Evolutionary conservation across 1,140 invertebrate species (phyloP).

Genomic region (Drosophila pruinosa): DNA sequence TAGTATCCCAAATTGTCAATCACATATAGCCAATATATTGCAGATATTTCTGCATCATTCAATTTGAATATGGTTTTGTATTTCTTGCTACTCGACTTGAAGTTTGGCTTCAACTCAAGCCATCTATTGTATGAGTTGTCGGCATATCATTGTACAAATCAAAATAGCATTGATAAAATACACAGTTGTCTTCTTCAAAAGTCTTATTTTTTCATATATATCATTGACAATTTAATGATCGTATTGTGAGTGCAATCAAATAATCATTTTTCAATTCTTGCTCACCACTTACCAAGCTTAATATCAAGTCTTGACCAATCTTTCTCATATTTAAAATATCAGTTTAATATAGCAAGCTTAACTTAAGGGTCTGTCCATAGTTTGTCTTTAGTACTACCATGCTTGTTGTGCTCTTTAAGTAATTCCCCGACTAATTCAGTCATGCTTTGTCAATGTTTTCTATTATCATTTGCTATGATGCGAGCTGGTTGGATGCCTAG

Average conservation of each 20-base stretch:
- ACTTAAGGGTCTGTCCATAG: not conserved
- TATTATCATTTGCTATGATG: constrained; percentile 8
- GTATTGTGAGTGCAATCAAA: too few species aligned
- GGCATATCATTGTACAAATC: too few species aligned
- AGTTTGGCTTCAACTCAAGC: not conserved
- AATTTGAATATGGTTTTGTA: not conserved
- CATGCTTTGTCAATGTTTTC: constrained; percentile 57
- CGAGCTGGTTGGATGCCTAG: not conserved
- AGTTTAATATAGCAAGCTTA: not conserved
- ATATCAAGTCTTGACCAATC: not conserved
- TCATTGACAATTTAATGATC: too few species aligned
- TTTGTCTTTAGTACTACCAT: not conserved
- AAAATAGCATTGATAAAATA: too few species aligned
- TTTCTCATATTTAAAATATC: not conserved
- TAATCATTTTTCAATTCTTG: too few species aligned
- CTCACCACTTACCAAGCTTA: too few species aligned
- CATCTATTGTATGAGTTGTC: too few species aligned
- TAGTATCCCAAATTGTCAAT: not conserved
- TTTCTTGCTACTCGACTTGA: not conserved
- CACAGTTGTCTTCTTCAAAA: too few species aligned
- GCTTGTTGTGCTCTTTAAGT: not conserved
- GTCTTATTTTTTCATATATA: too few species aligned
- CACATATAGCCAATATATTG: not conserved
- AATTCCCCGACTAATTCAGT: constrained; percentile 30
- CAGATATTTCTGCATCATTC: too few species aligned